Conservation (phyloP, 2,888 invertebrate genomes). For the Hyles lineata region DNA sequence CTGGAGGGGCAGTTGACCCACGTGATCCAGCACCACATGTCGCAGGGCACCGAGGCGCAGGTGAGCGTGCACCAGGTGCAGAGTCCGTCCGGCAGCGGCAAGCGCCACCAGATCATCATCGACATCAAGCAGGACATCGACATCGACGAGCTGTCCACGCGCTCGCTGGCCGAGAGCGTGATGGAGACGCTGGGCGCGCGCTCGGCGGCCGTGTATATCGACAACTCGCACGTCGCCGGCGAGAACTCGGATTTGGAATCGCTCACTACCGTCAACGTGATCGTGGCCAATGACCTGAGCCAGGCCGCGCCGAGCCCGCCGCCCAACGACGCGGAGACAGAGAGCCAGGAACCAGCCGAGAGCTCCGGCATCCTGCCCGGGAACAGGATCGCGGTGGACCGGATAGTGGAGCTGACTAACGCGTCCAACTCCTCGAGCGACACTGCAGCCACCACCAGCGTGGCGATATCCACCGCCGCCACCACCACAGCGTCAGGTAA, state of each 20-base stretch:
- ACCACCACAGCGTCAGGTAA: conserved; percentile 80
- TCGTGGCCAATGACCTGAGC: conserved; percentile 74
- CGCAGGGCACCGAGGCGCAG: conserved; percentile 73
- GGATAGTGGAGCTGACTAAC: conserved; percentile 73
- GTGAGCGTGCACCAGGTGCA: conserved; percentile 80
- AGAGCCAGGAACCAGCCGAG: conserved; percentile 55
- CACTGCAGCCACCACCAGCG: conserved; percentile 55
- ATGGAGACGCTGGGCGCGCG: conserved; percentile 81
- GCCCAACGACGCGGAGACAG: conserved; percentile 56
- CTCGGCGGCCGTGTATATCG: conserved; percentile 80
- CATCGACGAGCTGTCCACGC: conserved; percentile 77
- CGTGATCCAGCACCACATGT: conserved; percentile 77
- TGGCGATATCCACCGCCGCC: conserved; percentile 64
- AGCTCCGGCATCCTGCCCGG: conserved; percentile 61
- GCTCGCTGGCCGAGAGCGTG: conserved; percentile 79
- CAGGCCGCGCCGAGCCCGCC: conserved; percentile 63
- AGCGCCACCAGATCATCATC: conserved; percentile 81
- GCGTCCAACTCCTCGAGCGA: conserved; percentile 54
- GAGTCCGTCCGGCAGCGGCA: conserved; percentile 71
- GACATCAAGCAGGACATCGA: conserved; percentile 82
- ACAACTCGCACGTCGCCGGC: conserved; percentile 65
- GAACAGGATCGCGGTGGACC: conserved; percentile 72
- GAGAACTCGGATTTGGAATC: conserved; percentile 75
- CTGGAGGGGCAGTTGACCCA: conserved; percentile 75
- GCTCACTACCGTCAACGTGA: conserved; percentile 79